These are phyloP conservation scores for Thermophis baileyi DNA, from an alignment of 2,113 vertebrate genomes.

Conservation along the genomic window DNA sequence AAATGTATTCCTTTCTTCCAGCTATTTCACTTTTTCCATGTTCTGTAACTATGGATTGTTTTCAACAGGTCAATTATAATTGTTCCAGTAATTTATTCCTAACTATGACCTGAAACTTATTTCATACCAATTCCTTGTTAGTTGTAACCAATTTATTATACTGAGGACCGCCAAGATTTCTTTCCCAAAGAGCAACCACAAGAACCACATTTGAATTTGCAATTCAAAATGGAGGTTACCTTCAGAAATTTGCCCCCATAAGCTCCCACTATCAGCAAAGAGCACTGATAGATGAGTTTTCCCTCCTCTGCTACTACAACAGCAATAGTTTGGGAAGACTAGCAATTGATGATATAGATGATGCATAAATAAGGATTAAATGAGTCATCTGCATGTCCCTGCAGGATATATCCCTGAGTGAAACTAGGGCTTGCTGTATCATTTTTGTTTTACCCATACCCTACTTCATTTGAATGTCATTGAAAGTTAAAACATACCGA, in stretches of 20 bases:
- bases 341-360: neutral
- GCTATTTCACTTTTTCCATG: neutral
- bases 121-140: neutral
- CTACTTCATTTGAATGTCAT: neutral
- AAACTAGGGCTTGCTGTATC: neutral
- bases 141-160: neutral
- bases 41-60: neutral
- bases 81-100: neutral
- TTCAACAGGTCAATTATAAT: neutral
- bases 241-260: neutral
- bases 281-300: neutral
- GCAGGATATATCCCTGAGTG: neutral
- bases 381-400: neutral
- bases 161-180: neutral
- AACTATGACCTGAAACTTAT: neutral
- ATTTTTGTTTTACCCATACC: neutral
- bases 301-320: neutral
- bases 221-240: neutral
- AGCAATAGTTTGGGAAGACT: neutral
- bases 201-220: neutral
- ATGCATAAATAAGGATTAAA: neutral
- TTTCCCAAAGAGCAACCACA: neutral
- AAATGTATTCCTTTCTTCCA: neutral
- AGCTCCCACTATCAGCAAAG: neutral
- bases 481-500: neutral